Evolutionary conservation across 35 echinoderm and acorn worm genomes (phyloP).

Genomic region (Apostichopus japonicus): DNA sequence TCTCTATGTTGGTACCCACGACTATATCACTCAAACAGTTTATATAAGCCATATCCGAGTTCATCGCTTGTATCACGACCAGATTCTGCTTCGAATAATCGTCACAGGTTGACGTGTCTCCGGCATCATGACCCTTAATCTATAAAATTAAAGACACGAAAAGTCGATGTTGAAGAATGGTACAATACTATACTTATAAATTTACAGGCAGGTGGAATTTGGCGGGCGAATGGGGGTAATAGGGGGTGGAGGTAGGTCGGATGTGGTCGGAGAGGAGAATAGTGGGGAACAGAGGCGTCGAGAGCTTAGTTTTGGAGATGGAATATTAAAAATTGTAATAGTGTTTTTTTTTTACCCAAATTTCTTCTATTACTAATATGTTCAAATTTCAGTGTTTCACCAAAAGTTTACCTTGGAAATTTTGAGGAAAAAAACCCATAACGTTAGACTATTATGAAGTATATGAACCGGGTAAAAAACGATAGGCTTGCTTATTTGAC

Average conservation of each 20-base stretch:
- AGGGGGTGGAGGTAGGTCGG: too few relatives aligned
- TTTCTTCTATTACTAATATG: too few relatives aligned
- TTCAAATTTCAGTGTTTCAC: too few relatives aligned
- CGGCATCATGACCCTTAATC: background rate
- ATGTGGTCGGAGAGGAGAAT: background rate
- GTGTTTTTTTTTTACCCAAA: too few relatives aligned
- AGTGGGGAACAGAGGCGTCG: background rate
- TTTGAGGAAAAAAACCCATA: too few relatives aligned
- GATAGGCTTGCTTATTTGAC: too few relatives aligned
- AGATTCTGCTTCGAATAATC: conserved; percentile 21
- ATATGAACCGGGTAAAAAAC: too few relatives aligned
- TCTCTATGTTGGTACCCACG: background rate
- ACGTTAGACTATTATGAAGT: too few relatives aligned
- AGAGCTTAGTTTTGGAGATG: too few relatives aligned
- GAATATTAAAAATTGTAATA: too few relatives aligned
- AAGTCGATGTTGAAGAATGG: background rate
- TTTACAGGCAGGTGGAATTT: background rate
- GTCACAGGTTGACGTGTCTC: background rate
- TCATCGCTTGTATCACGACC: background rate
- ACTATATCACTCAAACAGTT: conserved; percentile 10
- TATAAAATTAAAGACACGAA: background rate
- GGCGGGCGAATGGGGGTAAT: background rate
- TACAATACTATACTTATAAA: background rate
- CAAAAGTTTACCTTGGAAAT: too few relatives aligned
- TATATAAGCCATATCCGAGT: background rate